phyloP scores from a whole-genome alignment of 2,888 invertebrate species.

The Ennomos quercinarius region DNA sequence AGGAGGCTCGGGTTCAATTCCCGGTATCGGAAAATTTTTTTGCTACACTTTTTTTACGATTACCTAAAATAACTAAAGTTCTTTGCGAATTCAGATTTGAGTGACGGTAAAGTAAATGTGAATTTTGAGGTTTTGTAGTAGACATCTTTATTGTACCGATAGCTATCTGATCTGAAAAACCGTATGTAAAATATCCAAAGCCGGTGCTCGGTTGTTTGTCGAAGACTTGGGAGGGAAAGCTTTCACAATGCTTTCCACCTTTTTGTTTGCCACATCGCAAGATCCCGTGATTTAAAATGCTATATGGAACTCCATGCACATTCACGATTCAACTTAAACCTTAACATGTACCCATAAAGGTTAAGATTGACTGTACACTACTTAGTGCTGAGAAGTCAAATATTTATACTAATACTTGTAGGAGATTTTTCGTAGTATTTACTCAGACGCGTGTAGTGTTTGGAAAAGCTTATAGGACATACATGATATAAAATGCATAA shows the following conservation, averaged over 20 bases:
- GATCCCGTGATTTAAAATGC: constrained; percentile 51
- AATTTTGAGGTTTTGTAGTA: too few species aligned
- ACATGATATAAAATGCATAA: constrained; percentile 3
- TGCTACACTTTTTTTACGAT: constrained; percentile 18
- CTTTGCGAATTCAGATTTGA: too few species aligned
- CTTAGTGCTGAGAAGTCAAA: constrained; percentile 27
- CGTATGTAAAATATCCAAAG: constrained; percentile 47
- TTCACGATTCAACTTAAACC: constrained; percentile 2
- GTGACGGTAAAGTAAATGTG: too few species aligned
- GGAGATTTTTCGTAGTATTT: constrained; percentile 38
- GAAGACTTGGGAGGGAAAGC: constrained; percentile 66
- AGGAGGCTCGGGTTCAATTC: constrained; percentile 87
- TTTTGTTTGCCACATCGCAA: constrained; percentile 64
- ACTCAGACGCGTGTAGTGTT: constrained; percentile 25
- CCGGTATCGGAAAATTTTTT: constrained; percentile 84
- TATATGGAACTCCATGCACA: constrained; percentile 39
- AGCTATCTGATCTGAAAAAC: not conserved
- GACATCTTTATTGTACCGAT: not conserved
- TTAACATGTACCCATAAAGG: constrained; percentile 1
- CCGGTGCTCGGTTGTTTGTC: constrained; percentile 64
- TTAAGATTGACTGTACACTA: not conserved
- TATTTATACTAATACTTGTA: constrained; percentile 38
- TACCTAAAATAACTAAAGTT: too few species aligned
- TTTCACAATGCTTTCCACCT: constrained; percentile 66
- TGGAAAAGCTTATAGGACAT: constrained; percentile 23